Base-by-base conservation (phyloP, 2,888 invertebrate species). In the Drosophila kuntzei region DNA sequence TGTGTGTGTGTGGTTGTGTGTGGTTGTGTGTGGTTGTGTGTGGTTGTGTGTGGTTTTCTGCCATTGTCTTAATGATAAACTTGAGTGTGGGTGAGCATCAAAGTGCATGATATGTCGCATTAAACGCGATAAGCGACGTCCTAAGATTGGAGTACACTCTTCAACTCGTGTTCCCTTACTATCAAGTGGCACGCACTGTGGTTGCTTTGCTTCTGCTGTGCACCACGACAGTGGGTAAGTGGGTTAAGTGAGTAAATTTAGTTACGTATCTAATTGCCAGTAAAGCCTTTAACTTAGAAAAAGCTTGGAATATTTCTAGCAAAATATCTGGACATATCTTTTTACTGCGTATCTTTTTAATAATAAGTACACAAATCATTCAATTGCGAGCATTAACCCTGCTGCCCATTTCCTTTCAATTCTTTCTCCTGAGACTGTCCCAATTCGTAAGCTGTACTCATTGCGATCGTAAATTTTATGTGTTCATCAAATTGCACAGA, bases 61-160 rank as follows among this genome's bases (percentile, higher is more conserved):
- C 16, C 41, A 71, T 72, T 81, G 69, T 72, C 58, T 69, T 65
- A 39, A 25, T 32, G 20, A 29, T 54, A 29, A 44, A 34, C 18
- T 18, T 7, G 27, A 9, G 37, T 34, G 60, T 57, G 64, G 53
- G 55, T 53, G 57, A 39, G 11, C 51, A 55, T 54, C 41, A 50
- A 66, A 75, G 66, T 71, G 57, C 77, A 72, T 75, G 84, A 82
- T 83, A 71, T 74, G 75, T 25, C 39, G 49, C 87, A 78, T 77
- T 82, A 61, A 82, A 65, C 71, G 68, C 55, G 87, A 80, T 87
- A 82, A 80, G 87, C 87, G 50, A 11, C 36, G 69, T 67, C 60
- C 47, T 20, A 59, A 53, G 70, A 62, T 59, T 74, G 61, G 46
- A 74, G 76, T 62, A 54, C 49, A 54, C 72, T 53, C 61, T 60